phyloP scores from a whole-genome alignment of 2,888 invertebrate genomes.

The Ariolimax columbianus region DNA sequence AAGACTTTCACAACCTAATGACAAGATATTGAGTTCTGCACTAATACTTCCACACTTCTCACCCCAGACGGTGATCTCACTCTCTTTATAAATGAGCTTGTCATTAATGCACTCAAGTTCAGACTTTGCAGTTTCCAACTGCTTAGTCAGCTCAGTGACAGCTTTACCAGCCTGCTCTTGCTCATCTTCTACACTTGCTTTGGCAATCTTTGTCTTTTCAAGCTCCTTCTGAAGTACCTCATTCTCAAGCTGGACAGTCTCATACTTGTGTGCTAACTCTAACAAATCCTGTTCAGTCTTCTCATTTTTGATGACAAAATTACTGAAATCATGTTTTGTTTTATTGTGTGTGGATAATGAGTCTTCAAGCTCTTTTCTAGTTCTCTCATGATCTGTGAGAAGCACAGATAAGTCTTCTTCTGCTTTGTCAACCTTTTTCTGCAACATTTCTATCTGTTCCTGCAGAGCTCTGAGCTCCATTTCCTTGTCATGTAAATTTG shows the following conservation, averaged over 20 bases:
- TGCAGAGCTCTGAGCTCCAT: conserved; percentile 36
- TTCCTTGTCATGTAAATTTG: conserved; percentile 53
- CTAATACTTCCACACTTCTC: background rate
- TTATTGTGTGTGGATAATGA: background rate
- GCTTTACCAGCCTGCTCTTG: background rate
- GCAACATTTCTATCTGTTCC: background rate
- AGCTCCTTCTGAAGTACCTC: conserved; percentile 5
- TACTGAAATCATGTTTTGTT: conserved; percentile 16
- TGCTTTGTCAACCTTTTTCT: background rate
- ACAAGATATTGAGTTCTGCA: conserved; percentile 1
- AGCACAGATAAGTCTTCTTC: background rate
- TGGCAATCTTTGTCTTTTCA: background rate
- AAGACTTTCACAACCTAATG: conserved; percentile 21
- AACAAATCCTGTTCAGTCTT: background rate
- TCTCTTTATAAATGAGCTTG: background rate
- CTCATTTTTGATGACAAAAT: conserved; percentile 21
- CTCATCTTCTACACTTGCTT: background rate
- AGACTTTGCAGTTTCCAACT: background rate
- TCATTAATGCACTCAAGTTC: conserved; percentile 33
- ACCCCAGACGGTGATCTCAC: background rate
- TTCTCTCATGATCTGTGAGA: background rate
- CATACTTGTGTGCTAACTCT: conserved; percentile 20
- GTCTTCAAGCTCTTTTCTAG: conserved; percentile 8
- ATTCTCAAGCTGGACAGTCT: background rate
- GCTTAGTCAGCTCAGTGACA: conserved; percentile 17